Conservation (phyloP, 1,140 invertebrate genomes). For the Mylabris phalerata region DNA sequence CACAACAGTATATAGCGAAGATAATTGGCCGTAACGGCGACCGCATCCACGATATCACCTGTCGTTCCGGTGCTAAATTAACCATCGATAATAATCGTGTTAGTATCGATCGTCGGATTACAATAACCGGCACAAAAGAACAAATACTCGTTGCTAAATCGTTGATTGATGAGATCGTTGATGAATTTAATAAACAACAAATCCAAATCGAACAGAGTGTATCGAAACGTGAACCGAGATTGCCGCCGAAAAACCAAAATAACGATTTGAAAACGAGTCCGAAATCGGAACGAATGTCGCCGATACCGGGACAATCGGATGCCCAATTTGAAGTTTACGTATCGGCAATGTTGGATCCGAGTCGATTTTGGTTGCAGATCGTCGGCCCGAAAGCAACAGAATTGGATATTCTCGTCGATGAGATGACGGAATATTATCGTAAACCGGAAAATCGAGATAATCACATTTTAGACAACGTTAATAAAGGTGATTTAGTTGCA, state of each 20-base stretch:
- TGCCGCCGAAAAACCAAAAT: conserved; percentile 33
- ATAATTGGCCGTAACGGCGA: conserved; percentile 67
- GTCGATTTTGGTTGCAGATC: conserved; percentile 78
- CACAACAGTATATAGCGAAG: conserved; percentile 53
- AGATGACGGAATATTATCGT: conserved; percentile 73
- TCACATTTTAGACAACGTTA: conserved; percentile 52
- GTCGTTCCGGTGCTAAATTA: conserved; percentile 56
- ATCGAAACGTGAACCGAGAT: conserved; percentile 46
- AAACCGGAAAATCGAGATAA: conserved; percentile 53
- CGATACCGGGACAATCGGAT: conserved; percentile 41
- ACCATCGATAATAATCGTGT: conserved; percentile 33
- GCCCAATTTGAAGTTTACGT: conserved; percentile 72
- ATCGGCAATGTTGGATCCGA: conserved; percentile 69
- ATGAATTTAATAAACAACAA: conserved; percentile 46
- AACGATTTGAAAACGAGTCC: conserved; percentile 35
- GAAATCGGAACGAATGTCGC: conserved; percentile 31
- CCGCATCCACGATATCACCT: conserved; percentile 60
- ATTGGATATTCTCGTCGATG: conserved; percentile 63
- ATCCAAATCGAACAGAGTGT: conserved; percentile 45
- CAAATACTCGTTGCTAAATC: conserved; percentile 50
- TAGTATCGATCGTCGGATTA: conserved; percentile 31
- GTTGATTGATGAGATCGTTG: conserved; percentile 54
- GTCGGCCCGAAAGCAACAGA: conserved; percentile 59
- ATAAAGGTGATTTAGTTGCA: conserved; percentile 68
- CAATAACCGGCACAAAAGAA: conserved; percentile 45